Conservation (phyloP, 2,888 invertebrate species). For the Chloromyia formosa region DNA sequence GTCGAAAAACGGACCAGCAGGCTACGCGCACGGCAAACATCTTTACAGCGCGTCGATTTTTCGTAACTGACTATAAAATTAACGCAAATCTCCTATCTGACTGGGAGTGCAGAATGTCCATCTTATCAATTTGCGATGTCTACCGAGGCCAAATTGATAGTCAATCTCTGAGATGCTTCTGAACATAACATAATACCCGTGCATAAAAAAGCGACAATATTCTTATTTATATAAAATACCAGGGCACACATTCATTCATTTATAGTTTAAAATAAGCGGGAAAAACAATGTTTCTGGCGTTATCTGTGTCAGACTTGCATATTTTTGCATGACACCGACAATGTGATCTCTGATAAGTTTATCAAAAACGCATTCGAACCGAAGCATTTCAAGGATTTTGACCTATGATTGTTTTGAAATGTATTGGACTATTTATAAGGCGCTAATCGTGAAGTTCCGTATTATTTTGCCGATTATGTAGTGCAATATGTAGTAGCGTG, state of each 20-base stretch:
- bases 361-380: background rate
- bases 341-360: background rate
- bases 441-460: too few species aligned
- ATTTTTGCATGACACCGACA: background rate
- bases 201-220: background rate
- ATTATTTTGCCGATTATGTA: too few species aligned
- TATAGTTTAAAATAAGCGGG: background rate
- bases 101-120: conserved; percentile 27
- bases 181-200: background rate
- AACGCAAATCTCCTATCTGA: background rate
- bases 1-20: background rate
- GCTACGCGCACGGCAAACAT: background rate
- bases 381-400: background rate
- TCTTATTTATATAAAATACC: too few species aligned
- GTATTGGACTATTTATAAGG: background rate
- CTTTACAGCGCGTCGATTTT: conserved; percentile 10
- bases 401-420: background rate
- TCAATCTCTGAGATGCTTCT: conserved; percentile 23
- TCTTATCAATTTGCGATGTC: conserved; percentile 38
- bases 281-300: background rate
- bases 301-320: background rate
- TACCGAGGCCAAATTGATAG: conserved; percentile 40
- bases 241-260: background rate
- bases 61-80: background rate
- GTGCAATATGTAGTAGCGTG: too few species aligned